These are phyloP conservation scores for Macrotis lagotis DNA, from an alignment of 2,113 vertebrate genomes.

Conservation along the genomic window DNA sequence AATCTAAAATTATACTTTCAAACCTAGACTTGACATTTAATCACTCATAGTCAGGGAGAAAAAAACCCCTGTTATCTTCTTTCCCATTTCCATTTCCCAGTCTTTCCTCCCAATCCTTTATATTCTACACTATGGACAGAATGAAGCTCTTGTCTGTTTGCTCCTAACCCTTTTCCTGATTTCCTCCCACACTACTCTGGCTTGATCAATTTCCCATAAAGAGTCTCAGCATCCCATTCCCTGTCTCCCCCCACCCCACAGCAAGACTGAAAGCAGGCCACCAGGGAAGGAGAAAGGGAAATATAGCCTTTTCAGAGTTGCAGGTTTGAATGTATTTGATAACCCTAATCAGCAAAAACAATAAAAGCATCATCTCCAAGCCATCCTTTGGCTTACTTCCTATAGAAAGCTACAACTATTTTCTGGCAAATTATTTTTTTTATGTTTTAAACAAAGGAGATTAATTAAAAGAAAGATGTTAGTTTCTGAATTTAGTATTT, in stretches of 20 bases:
- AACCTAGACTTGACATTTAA: background rate
- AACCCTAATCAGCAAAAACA: background rate
- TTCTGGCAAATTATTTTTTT: conserved; percentile 29
- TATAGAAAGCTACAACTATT: background rate
- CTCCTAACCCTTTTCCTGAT: background rate
- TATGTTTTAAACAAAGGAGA: conserved; percentile 61
- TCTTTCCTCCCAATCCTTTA: background rate
- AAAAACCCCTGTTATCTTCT: background rate
- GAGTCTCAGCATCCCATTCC: background rate
- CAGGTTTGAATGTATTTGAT: background rate
- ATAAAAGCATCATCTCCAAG: background rate
- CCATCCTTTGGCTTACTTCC: conserved; percentile 23
- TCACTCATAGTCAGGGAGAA: background rate
- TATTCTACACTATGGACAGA: conserved; percentile 5
- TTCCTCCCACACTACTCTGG: background rate
- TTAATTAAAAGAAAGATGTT: conserved; percentile 53
- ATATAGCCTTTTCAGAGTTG: background rate
- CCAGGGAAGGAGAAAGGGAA: background rate
- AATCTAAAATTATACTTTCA: background rate
- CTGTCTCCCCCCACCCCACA: background rate
- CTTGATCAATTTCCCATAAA: background rate
- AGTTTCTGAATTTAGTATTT: conserved; percentile 63
- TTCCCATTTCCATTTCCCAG: too few relatives aligned
- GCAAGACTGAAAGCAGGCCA: background rate
- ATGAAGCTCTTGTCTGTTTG: background rate